These are phyloP conservation scores for Daktulosphaira vitifoliae DNA, from an alignment of 1,140 invertebrate genomes.

Conservation along the genomic window DNA sequence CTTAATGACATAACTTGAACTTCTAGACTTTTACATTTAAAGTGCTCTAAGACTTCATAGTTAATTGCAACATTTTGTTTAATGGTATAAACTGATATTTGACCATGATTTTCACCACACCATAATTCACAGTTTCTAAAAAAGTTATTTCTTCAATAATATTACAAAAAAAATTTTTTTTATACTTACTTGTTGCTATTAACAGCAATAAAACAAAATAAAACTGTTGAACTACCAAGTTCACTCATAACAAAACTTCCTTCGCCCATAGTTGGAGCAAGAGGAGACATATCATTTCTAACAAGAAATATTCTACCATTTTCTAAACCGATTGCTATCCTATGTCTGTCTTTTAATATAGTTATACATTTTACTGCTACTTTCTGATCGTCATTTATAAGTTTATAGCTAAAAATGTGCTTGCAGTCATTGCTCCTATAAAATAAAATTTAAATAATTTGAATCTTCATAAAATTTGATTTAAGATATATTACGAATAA, in stretches of 20 bases:
- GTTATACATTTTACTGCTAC: constrained; percentile 49
- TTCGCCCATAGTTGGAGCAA: constrained; percentile 53
- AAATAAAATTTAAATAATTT: constrained; percentile 13
- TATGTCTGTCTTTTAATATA: constrained; percentile 38
- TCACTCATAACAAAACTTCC: constrained; percentile 68
- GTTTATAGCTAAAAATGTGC: constrained; percentile 49
- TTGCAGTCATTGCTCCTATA: constrained; percentile 29
- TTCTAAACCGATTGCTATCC: constrained; percentile 62
- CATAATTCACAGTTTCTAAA: constrained; percentile 56
- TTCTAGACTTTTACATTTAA: constrained; percentile 49
- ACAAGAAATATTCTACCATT: constrained; percentile 69
- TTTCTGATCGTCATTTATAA: constrained; percentile 47
- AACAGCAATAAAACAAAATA: constrained; percentile 52
- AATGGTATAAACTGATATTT: constrained; percentile 59
- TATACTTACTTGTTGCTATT: constrained; percentile 41
- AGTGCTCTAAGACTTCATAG: constrained; percentile 54
- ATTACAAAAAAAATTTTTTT: neutral
- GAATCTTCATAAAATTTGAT: constrained; percentile 37
- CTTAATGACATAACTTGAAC: constrained; percentile 55
- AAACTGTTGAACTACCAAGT: constrained; percentile 55
- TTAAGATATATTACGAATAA: constrained; percentile 52
- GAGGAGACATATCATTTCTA: constrained; percentile 51
- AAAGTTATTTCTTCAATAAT: neutral
- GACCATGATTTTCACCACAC: constrained; percentile 66
- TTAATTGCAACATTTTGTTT: constrained; percentile 52